phyloP scores from a whole-genome alignment of 2,797 vertebrate genomes.

The Enteromius unitaeniatus region DNA sequence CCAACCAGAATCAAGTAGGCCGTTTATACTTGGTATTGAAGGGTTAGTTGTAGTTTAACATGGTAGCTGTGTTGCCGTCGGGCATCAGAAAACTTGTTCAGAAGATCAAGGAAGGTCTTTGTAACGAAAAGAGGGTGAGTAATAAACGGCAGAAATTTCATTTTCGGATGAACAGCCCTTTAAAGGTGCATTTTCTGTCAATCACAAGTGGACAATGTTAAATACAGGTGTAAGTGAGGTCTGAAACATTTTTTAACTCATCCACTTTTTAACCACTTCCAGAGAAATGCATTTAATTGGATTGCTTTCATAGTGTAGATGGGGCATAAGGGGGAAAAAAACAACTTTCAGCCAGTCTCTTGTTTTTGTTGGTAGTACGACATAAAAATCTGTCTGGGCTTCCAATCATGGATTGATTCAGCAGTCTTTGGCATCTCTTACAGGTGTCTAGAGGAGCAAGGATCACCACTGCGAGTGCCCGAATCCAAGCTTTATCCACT shows the following conservation, averaged over 20 bases:
- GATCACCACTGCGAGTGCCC: constrained; percentile 65
- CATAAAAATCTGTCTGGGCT: neutral
- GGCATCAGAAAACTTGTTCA: neutral
- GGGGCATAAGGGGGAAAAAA: neutral
- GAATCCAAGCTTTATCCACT: constrained; percentile 70
- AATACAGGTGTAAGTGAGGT: neutral
- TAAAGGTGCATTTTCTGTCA: neutral
- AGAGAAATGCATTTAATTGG: neutral
- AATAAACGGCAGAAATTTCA: neutral
- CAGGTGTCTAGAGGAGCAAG: constrained; percentile 75
- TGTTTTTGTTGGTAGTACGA: neutral
- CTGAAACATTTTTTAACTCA: neutral
- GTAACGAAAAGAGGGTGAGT: neutral
- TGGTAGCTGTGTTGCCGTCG: neutral
- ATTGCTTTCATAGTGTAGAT: neutral
- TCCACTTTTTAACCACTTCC: neutral
- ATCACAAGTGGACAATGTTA: neutral
- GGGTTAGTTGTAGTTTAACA: neutral
- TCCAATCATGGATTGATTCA: neutral
- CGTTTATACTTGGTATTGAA: neutral
- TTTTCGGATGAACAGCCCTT: too few species aligned
- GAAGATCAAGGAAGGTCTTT: neutral
- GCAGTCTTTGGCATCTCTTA: neutral
- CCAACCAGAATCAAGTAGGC: neutral
- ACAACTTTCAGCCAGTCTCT: neutral